Evolutionary conservation across 2,797 vertebrate species (phyloP).

Genomic region (Tragelaphus eurycerus): DNA sequence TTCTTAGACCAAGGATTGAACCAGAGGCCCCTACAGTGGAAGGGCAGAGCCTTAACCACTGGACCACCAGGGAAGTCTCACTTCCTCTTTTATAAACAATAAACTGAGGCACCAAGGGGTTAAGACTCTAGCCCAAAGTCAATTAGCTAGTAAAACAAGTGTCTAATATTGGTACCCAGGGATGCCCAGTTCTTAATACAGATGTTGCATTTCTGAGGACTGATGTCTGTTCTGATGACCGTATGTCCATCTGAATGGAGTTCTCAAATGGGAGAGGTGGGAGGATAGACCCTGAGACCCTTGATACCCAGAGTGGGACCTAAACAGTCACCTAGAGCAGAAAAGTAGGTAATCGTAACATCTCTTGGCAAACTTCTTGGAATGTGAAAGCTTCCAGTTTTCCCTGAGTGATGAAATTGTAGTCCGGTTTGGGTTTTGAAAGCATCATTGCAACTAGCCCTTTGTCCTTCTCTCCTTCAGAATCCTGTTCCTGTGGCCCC

Average conservation of each 20-base stretch:
- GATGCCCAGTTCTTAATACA: background rate
- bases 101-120: background rate
- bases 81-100: background rate
- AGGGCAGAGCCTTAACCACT: background rate
- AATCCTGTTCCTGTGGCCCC: background rate
- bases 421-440: slow-evolving; percentile 37
- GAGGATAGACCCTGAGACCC: background rate
- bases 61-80: background rate
- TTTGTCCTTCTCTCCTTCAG: slow-evolving; percentile 16
- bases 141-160: background rate
- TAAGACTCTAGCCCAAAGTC: background rate
- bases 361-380: background rate
- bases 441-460: background rate
- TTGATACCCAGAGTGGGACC: background rate
- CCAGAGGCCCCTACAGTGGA: background rate
- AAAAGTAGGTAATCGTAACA: background rate
- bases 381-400: background rate
- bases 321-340: background rate
- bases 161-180: background rate
- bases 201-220: background rate
- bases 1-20: background rate
- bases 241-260: background rate
- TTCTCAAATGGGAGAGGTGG: background rate
- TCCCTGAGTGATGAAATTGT: slow-evolving; percentile 33
- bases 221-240: background rate